A percentile compares a stretch with the other conserved stretches of the same genome.
phyloP scores from a whole-genome alignment of 1,140 invertebrate genomes.

The Augochlora pura region DNA sequence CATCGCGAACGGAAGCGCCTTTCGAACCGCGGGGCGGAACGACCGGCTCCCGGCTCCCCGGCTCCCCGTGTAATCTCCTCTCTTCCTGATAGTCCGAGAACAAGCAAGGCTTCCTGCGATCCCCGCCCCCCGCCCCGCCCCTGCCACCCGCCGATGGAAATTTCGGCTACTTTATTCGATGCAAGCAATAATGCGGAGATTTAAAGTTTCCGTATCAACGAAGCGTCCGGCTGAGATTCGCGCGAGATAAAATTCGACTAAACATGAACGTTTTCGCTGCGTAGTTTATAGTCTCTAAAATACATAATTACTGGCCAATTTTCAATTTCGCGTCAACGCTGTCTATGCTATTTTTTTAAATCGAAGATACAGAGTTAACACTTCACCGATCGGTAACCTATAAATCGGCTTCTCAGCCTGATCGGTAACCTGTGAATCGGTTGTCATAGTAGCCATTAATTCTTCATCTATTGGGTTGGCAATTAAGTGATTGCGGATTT shows the following conservation, averaged over 20 bases:
- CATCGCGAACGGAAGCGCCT: slow-evolving; percentile 38
- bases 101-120: slow-evolving; percentile 24
- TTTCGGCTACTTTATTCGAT: slow-evolving; percentile 16
- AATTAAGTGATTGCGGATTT: no score
- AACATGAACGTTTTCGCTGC: background rate
- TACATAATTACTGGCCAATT: background rate
- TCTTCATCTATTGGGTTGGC: no score
- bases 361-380: no score
- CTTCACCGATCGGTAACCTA: no score
- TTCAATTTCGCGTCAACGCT: no score
- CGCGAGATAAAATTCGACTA: no score
- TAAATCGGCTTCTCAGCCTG: no score
- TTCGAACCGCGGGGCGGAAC: slow-evolving; percentile 38
- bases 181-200: slow-evolving; percentile 30
- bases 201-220: slow-evolving; percentile 22
- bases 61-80: slow-evolving; percentile 33
- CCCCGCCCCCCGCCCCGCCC: no score
- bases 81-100: slow-evolving; percentile 12
- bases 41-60: no score
- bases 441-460: no score
- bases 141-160: slow-evolving; percentile 20
- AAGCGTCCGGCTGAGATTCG: background rate
- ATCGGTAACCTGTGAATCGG: no score
- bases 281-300: background rate
- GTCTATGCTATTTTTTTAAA: no score